Evolutionary conservation across 1,140 invertebrate species (phyloP).

Genomic region (Brachionus sp.): DNA sequence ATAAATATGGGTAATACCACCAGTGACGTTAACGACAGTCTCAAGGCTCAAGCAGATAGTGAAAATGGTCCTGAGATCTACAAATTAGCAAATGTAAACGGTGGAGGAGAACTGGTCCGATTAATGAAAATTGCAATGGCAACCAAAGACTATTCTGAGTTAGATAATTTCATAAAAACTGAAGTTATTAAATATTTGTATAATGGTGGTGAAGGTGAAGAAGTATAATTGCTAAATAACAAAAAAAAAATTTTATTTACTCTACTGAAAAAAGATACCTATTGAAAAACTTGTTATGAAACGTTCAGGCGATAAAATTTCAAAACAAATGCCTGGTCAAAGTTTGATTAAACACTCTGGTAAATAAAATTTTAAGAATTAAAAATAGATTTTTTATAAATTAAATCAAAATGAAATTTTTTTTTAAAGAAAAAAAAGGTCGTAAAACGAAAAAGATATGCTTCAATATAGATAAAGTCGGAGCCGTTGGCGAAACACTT

Average conservation of each 20-base stretch:
- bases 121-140: constrained; percentile 20
- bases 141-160: constrained; percentile 26
- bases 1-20: constrained; percentile 42
- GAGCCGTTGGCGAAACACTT: constrained; percentile 90
- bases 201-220: constrained; percentile 32
- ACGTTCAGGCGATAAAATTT: constrained; percentile 12
- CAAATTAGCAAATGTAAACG: constrained; percentile 40
- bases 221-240: background rate
- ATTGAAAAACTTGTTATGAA: background rate
- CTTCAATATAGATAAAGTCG: constrained; percentile 85
- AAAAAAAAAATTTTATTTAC: background rate
- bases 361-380: background rate
- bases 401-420: background rate
- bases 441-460: constrained; percentile 66
- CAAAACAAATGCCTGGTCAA: background rate
- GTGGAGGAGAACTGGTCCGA: background rate
- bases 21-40: constrained; percentile 40
- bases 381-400: too few species aligned
- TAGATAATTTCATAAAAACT: constrained; percentile 41
- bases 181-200: constrained; percentile 45
- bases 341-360: constrained; percentile 13
- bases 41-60: constrained; percentile 40
- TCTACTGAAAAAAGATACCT: background rate
- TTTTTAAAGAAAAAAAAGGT: constrained; percentile 12
- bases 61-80: constrained; percentile 45